Base-by-base conservation (phyloP, 2,113 vertebrate genomes). In the human (Homo sapiens) region DNA sequence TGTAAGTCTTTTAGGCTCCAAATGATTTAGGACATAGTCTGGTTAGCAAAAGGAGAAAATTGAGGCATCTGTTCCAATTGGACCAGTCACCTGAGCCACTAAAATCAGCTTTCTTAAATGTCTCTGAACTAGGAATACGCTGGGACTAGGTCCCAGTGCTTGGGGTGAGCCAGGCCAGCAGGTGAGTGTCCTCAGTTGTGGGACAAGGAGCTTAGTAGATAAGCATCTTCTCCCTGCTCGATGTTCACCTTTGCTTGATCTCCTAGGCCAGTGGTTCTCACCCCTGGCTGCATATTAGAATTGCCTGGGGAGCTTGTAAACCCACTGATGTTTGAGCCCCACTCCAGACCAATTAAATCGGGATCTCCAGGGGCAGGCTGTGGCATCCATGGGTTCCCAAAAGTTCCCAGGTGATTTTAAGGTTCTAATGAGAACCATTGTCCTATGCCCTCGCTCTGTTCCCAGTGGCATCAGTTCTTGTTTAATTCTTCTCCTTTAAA, bases 291-390 rank as follows among this genome's bases (percentile, higher is more conserved):
- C 20, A 27, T 22, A 9, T 92, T 48, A 72, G 78, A 85, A 84
- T 66, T 75, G 81, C 76, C 40, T 75, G 23, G 43, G 35, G 89
- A 92, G 35, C 57, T 95, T 70, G 85, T 50, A 45, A 90, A 66
- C 6, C 35, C 27, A 22, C 43, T 80, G 55, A 23, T 27, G 8
- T 50, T 89, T 52, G 48, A 38, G 50, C 9, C 18, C 10, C 20
- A 5, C 88, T 92, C 61, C 52, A 83, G 83, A 61, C 40, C 91
- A 93, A 75, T 93, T 94, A 93, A 78, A 85, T 48, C 43, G 48
- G 55, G 20, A 78, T 43, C 70, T 93, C 35, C 59, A 81, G 57
- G 64, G 72, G 23, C 57, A 4, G 27, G 9, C 12, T 25, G 40
- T 22, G 45, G 22, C 66, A 86, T 59, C 79, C 38, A 22, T 2